Conservation (phyloP, 2,888 invertebrate genomes). For the Bembecia ichneumoniformis region DNA sequence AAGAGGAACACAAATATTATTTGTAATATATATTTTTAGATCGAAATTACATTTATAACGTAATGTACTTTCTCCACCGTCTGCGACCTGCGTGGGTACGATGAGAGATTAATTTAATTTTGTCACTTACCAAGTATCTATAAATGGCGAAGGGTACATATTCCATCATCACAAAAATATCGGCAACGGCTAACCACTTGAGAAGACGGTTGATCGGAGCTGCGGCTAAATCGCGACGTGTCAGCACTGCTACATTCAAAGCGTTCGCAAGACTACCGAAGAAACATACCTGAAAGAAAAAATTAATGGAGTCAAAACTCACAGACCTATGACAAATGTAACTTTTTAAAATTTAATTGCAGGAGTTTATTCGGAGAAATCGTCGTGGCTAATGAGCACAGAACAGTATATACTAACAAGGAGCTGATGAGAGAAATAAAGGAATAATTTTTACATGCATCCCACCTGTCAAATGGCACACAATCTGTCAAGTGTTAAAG, state of each 20-base stretch:
- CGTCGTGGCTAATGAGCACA: too few relatives aligned
- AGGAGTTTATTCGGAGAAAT: slow-evolving; percentile 1
- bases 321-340: neutral
- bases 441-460: too few relatives aligned
- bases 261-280: slow-evolving; percentile 91
- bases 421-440: too few relatives aligned
- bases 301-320: neutral
- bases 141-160: slow-evolving; percentile 63
- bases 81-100: too few relatives aligned
- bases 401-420: too few relatives aligned
- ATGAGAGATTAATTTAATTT: neutral
- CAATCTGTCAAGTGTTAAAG: too few relatives aligned
- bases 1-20: too few relatives aligned
- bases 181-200: slow-evolving; percentile 88
- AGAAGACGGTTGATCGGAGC: slow-evolving; percentile 91
- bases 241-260: slow-evolving; percentile 88
- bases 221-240: slow-evolving; percentile 83
- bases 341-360: neutral
- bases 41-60: too few relatives aligned
- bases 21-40: too few relatives aligned
- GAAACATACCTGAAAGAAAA: slow-evolving; percentile 78
- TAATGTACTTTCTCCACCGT: too few relatives aligned
- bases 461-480: too few relatives aligned
- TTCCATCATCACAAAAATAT: slow-evolving; percentile 92
- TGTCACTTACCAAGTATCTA: slow-evolving; percentile 46